Percentiles rank a stretch among this genome's conserved stretches.
These are phyloP conservation scores for Marcusenius ussheri DNA, from an alignment of 2,113 vertebrate genomes.

Conservation along the genomic window DNA sequence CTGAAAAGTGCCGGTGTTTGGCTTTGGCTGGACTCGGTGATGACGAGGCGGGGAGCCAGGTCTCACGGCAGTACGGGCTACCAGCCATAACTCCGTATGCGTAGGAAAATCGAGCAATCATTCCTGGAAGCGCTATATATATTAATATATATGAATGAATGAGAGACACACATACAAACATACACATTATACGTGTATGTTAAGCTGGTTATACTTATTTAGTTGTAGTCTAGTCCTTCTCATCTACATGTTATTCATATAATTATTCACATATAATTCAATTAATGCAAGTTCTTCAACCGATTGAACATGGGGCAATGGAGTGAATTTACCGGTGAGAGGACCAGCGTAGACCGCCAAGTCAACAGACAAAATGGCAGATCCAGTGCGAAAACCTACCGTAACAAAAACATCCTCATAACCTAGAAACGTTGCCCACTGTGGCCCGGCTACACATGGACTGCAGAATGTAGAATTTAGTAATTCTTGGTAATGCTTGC, in stretches of 20 bases:
- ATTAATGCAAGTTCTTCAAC: neutral
- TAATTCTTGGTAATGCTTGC: neutral
- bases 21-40: neutral
- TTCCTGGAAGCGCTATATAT: neutral
- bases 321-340: neutral
- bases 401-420: neutral
- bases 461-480: neutral
- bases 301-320: neutral
- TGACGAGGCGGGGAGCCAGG: neutral
- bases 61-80: neutral
- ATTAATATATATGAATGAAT: too few relatives aligned
- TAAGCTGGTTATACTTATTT: neutral
- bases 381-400: neutral
- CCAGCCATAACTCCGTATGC: neutral
- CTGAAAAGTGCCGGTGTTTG: neutral
- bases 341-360: neutral
- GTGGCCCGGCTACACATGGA: neutral
- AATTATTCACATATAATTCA: neutral
- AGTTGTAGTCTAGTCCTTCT: neutral
- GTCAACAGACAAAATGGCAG: constrained; percentile 18
- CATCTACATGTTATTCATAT: neutral
- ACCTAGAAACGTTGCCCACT: neutral
- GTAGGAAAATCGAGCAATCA: neutral
- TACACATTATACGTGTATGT: neutral
- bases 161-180: neutral